These are phyloP conservation scores for Acyrthosiphon pisum DNA, from an alignment of 1,140 invertebrate species.

Conservation along the genomic window DNA sequence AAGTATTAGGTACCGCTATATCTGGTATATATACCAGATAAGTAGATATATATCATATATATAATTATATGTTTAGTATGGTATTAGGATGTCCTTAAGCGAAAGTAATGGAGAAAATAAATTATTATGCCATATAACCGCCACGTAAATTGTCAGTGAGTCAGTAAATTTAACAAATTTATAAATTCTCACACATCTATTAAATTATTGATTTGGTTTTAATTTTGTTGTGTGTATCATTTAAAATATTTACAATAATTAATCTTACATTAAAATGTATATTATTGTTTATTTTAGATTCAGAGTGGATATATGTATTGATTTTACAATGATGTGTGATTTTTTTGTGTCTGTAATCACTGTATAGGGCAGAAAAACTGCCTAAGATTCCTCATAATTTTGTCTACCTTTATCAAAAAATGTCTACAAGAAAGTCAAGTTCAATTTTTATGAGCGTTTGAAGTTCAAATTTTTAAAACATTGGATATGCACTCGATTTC, in stretches of 20 bases:
- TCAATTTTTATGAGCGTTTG: no score
- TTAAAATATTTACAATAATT: not conserved
- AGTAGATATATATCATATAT: not conserved
- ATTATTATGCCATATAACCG: not conserved
- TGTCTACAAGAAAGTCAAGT: no score
- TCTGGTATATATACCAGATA: not conserved
- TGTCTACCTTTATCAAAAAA: no score
- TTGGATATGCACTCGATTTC: no score
- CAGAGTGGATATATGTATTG: no score
- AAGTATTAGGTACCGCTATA: not conserved
- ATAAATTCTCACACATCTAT: not conserved
- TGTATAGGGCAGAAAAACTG: no score
- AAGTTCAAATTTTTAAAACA: no score
- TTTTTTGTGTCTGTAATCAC: no score
- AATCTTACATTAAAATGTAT: not conserved
- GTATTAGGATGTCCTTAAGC: not conserved
- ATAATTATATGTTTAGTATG: not conserved
- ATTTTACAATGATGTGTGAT: no score
- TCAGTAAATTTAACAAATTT: not conserved
- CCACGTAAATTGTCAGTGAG: not conserved
- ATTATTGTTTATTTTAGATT: not conserved
- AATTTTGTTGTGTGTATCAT: not conserved
- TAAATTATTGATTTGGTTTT: not conserved
- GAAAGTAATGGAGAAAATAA: conserved; percentile 4
- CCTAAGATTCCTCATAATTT: no score